These are phyloP conservation scores for Vireo griseus DNA, from an alignment of 2,797 vertebrate genomes.

Conservation along the genomic window DNA sequence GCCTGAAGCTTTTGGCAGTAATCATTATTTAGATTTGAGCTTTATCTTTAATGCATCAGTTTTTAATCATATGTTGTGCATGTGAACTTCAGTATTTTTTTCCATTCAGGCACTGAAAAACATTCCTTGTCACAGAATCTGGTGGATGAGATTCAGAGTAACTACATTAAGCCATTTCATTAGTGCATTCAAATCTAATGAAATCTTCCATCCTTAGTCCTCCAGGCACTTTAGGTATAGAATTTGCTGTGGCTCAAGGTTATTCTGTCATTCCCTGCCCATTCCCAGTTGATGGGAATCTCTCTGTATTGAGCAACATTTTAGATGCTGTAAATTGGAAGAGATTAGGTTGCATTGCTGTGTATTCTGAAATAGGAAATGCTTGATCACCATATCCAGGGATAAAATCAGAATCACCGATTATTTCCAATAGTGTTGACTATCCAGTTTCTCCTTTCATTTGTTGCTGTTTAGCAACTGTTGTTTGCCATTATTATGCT, in stretches of 20 bases:
- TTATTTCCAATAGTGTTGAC: neutral
- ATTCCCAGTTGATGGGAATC: neutral
- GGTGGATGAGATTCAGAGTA: constrained; percentile 10
- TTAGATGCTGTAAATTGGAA: neutral
- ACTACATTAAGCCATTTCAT: constrained; percentile 49
- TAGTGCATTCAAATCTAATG: constrained; percentile 45
- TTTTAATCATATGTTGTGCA: constrained; percentile 12
- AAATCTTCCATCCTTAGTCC: constrained; percentile 50
- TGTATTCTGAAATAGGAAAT: neutral
- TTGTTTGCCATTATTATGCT: neutral
- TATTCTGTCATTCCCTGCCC: constrained; percentile 24
- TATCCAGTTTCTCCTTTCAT: neutral
- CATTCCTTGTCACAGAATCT: constrained; percentile 20
- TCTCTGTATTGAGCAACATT: neutral
- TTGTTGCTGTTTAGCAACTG: neutral
- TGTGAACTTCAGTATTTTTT: neutral
- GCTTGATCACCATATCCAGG: neutral
- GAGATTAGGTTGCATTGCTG: neutral
- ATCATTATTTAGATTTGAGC: constrained; percentile 27
- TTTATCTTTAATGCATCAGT: constrained; percentile 26
- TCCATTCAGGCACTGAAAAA: neutral
- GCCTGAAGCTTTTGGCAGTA: constrained; percentile 20
- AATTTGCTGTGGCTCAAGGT: constrained; percentile 26
- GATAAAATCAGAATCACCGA: neutral
- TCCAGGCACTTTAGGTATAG: constrained; percentile 13